phyloP scores from a whole-genome alignment of 1,140 invertebrate species.

The Nomia melanderi region DNA sequence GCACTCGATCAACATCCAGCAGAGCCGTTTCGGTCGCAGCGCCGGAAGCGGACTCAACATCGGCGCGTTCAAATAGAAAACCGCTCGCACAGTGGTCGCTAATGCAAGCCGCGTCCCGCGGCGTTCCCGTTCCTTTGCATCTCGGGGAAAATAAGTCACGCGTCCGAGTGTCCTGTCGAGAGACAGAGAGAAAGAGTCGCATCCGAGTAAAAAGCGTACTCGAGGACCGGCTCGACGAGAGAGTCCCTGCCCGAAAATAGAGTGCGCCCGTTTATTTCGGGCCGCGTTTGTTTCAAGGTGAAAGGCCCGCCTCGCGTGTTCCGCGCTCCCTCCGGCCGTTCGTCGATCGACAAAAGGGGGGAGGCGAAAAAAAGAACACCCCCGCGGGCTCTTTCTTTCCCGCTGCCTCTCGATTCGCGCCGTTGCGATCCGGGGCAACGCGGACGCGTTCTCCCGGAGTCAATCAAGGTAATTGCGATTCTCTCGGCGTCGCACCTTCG shows the following conservation, averaged over 20 bases:
- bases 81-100: too few relatives aligned
- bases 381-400: not conserved
- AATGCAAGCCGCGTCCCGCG: too few relatives aligned
- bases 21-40: too few relatives aligned
- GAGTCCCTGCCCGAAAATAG: constrained; percentile 43
- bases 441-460: too few relatives aligned
- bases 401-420: not conserved
- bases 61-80: too few relatives aligned
- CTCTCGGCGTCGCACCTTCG: too few relatives aligned
- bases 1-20: too few relatives aligned
- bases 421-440: not conserved
- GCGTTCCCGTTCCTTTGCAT: too few relatives aligned
- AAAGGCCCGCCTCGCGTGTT: constrained; percentile 30
- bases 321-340: not conserved
- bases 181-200: not conserved
- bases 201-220: constrained; percentile 25
- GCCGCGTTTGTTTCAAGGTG: constrained; percentile 42
- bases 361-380: not conserved
- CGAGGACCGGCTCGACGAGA: constrained; percentile 12
- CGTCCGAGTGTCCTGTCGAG: not conserved
- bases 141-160: not conserved
- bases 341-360: constrained; percentile 7
- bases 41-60: too few relatives aligned
- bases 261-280: constrained; percentile 40
- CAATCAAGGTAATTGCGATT: too few relatives aligned